These are phyloP conservation scores for Zonotrichia albicollis DNA, from an alignment of 2,797 vertebrate species.

Conservation along the genomic window DNA sequence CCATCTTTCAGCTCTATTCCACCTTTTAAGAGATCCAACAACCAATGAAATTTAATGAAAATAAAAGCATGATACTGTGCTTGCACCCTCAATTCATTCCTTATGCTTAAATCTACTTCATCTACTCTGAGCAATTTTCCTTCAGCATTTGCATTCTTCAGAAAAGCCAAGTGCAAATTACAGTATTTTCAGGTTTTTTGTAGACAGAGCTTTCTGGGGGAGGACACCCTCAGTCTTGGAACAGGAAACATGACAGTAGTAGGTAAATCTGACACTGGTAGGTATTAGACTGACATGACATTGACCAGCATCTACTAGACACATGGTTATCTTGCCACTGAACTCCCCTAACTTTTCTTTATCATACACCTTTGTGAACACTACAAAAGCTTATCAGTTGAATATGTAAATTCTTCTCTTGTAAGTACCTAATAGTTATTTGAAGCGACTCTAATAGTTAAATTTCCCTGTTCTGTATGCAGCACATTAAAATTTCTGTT, in stretches of 20 bases:
- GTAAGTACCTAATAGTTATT: slow-evolving; percentile 19
- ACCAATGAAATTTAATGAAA: not conserved
- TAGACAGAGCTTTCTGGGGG: not conserved
- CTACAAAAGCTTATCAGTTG: not conserved
- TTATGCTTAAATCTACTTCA: not conserved
- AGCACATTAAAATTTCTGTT: slow-evolving; percentile 52
- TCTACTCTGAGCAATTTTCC: not conserved
- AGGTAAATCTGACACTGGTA: not conserved
- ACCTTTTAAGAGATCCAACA: not conserved
- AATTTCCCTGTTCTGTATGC: slow-evolving; percentile 23
- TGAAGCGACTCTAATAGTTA: slow-evolving; percentile 46
- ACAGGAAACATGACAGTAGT: not conserved
- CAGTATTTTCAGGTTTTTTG: not conserved
- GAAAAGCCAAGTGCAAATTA: not conserved
- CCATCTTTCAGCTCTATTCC: not conserved
- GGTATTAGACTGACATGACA: not conserved
- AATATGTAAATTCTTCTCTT: slow-evolving; percentile 17
- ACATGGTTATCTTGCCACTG: not conserved
- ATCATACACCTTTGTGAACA: not conserved
- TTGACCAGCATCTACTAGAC: not conserved
- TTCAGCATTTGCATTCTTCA: not conserved
- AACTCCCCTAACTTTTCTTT: not conserved
- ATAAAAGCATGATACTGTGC: not conserved
- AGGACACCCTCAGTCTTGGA: not conserved
- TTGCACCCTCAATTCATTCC: not conserved